A percentile compares a stretch with the other conserved stretches of the same genome.
phyloP scores from a whole-genome alignment of 2,888 invertebrate species.

The Chymomyza fuscimana region DNA sequence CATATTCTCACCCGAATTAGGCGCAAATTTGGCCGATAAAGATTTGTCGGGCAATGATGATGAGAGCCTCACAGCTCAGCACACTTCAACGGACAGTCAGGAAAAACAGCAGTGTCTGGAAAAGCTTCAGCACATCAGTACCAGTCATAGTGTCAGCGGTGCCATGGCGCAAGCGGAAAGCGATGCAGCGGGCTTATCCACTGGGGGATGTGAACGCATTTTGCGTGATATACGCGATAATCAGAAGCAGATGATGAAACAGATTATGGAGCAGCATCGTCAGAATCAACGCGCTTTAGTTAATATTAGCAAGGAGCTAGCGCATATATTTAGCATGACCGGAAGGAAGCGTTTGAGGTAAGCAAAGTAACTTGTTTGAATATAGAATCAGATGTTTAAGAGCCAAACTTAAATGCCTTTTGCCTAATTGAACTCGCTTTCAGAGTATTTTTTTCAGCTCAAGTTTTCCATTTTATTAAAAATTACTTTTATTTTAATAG shows the following conservation, averaged over 20 bases:
- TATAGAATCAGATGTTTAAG: too few species aligned
- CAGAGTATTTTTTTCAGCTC: too few species aligned
- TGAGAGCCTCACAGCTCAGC: slow-evolving; percentile 69
- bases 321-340: slow-evolving; percentile 70
- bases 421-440: too few species aligned
- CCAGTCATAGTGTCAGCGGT: slow-evolving; percentile 23
- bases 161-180: slow-evolving; percentile 21
- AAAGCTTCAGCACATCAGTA: slow-evolving; percentile 20
- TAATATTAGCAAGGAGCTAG: slow-evolving; percentile 73
- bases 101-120: slow-evolving; percentile 55
- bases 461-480: neutral
- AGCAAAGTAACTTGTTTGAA: neutral
- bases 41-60: slow-evolving; percentile 81
- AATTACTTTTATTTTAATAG: slow-evolving; percentile 34
- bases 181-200: slow-evolving; percentile 43
- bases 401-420: neutral
- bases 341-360: slow-evolving; percentile 66
- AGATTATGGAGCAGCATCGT: slow-evolving; percentile 68
- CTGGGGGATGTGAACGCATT: slow-evolving; percentile 66
- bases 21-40: slow-evolving; percentile 90
- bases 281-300: slow-evolving; percentile 68
- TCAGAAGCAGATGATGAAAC: slow-evolving; percentile 67
- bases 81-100: slow-evolving; percentile 61
- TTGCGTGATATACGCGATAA: slow-evolving; percentile 72
- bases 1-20: slow-evolving; percentile 94